Percentiles rank a stretch among this genome's conserved stretches.
phyloP scores from a whole-genome alignment of 2,888 invertebrate species.

The Thecophora atra region DNA sequence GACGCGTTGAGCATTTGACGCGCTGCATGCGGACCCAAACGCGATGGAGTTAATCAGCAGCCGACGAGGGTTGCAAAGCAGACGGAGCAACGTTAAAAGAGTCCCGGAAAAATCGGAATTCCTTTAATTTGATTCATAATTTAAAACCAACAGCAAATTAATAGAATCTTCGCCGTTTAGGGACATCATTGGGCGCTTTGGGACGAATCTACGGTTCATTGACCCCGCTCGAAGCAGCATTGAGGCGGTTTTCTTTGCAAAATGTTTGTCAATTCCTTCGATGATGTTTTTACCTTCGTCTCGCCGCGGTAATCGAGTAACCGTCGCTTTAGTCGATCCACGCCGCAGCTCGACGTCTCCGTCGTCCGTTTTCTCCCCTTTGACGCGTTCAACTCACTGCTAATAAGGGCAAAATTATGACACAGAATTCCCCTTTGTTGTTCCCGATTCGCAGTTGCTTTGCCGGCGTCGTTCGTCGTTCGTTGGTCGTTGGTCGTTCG shows the following conservation, averaged over 20 bases:
- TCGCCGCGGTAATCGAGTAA: no score
- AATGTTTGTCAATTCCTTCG: no score
- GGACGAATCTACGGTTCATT: no score
- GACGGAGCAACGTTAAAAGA: no score
- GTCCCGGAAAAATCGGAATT: no score
- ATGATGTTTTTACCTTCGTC: no score
- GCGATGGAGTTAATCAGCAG: background rate
- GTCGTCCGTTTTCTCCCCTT: background rate
- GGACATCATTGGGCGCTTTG: no score
- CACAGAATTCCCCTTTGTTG: conserved; percentile 39
- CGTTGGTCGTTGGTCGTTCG: conserved; percentile 27
- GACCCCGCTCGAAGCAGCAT: no score
- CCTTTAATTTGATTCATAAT: no score
- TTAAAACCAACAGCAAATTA: background rate
- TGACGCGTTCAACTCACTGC: conserved; percentile 24
- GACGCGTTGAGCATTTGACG: background rate
- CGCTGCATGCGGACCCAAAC: background rate
- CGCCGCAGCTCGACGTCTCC: conserved; percentile 24
- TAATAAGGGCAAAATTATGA: conserved; percentile 51
- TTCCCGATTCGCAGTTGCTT: conserved; percentile 13
- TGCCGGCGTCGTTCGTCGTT: conserved; percentile 17
- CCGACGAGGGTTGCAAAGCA: background rate
- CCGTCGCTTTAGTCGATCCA: no score
- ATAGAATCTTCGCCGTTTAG: conserved; percentile 36
- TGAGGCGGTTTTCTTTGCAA: no score